Evolutionary conservation across 1,140 invertebrate genomes (phyloP), one percentile per base, ranked within the genome.

Genomic region (Leucophenga varia): DNA sequence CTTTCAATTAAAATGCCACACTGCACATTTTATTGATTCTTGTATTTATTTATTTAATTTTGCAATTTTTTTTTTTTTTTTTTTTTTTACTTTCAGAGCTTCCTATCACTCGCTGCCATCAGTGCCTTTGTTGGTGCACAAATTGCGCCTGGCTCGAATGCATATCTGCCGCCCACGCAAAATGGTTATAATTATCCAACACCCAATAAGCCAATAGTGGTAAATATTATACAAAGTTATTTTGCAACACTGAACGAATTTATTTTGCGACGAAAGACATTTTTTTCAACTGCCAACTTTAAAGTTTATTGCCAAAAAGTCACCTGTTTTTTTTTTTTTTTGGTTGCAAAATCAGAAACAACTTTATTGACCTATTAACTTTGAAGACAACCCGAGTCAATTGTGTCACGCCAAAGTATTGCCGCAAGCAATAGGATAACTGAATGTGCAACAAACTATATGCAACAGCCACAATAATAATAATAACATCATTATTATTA

Each of bases 141-240:
- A 49, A 43, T 74, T 57, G 75, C 59, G 58, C 76, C 52, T 4
- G 79, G 81, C 37, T 78, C 80, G 53, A 84, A 84, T 59, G 81
- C 80, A 20, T 84, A 85, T 59, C 68, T 84, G 36, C 82, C 82
- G 34, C 82, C 83, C 28, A 73, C 55, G 43, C 63, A 65, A 48
- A 72, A 70, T 49, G 78, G 78, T 30, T 79, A 79, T 42, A 63
- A 74, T 35, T 74, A 74, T 36, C 53, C 63, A 35, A 60, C 59
- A 20, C 70, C 70, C 38, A 56, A 61, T 12, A 64, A 60, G 43
- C 69, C 69, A 58, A 67, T 73, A 41, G 65, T 72, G 38, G 44
- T 40, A 44, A 44, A 7, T 21, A 31, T 18, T 47, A n/a, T n/a
- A n/a, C n/a, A n/a, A 30, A 30, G 25, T 30, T 8, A 30, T 30